Evolutionary conservation across 1,140 invertebrate genomes (phyloP), one percentile per base, ranked within the genome.

Genomic region (Gonioctena quinquepunctata): DNA sequence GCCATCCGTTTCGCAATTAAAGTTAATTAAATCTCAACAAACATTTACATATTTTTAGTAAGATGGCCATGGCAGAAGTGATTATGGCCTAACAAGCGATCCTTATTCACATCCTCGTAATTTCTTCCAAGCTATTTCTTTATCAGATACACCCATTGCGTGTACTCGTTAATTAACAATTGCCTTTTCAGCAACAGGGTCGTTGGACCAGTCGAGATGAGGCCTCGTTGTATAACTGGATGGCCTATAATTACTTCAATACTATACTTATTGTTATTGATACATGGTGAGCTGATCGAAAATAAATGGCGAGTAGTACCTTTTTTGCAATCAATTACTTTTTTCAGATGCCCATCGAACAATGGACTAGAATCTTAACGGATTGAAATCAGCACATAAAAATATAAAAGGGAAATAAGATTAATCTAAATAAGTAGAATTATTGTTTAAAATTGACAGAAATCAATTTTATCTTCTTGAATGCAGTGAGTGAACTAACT

Each of bases 1-100:
- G 2, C 33, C 33, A 42, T 42, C 33, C 33, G 13, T 42, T 42
- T 54, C 11, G 50, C 27, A 42, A 19, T 27, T 33, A 33, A 61
- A 28, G 5, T 61, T 61, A 61, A 61, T 61, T 61, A 61, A 42
- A 61, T 28, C 27, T 61, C 27, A 27, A 61, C 27, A 61, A 61
- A 61, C 23, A 33, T 27, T 33, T 26, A 61, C 59, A 27, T 61
- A 61, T 61, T 61, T 61, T 19, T 16, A 28, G n/a, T 19, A 11
- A 61, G 23, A 16, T 27, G 59, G 27, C 27, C 59, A 33, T 61
- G 18, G 26, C 59, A 11, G 25, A 61, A 28, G 27, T 26, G 59
- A 61, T 61, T 61, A 61, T 61, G 27, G 23, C 23, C n/a, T 26
- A 61, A 61, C 59, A 61, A 61, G 59, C 59, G 27, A 16, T 28